phyloP scores from a whole-genome alignment of 1,140 invertebrate genomes.

The Anadara kagoshimensis region DNA sequence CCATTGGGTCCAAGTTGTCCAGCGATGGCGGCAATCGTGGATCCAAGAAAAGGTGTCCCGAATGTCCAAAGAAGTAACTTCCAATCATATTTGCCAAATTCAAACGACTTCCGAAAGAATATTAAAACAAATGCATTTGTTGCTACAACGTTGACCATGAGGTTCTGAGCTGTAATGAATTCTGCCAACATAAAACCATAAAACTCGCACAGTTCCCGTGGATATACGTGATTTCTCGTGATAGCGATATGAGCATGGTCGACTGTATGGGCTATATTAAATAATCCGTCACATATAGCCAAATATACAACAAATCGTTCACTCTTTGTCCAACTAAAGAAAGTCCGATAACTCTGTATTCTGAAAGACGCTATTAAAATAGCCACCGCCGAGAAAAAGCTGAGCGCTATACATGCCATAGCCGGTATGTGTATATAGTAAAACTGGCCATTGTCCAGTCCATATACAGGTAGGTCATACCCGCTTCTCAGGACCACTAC shows the following conservation, averaged over 20 bases:
- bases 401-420: constrained; percentile 29
- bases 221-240: constrained; percentile 28
- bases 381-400: constrained; percentile 16
- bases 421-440: constrained; percentile 37
- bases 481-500: not conserved
- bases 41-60: constrained; percentile 14
- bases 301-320: constrained; percentile 42
- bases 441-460: constrained; percentile 33
- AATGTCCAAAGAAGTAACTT: constrained; percentile 22
- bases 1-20: constrained; percentile 32
- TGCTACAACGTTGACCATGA: constrained; percentile 34
- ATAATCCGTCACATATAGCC: constrained; percentile 32
- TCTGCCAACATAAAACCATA: constrained; percentile 36
- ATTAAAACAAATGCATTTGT: constrained; percentile 36
- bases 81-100: constrained; percentile 32
- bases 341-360: constrained; percentile 20
- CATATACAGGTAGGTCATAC: constrained; percentile 32
- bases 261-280: constrained; percentile 28
- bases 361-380: constrained; percentile 23
- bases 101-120: constrained; percentile 24
- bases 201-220: constrained; percentile 25
- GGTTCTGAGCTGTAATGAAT: constrained; percentile 34
- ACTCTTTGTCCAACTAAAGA: constrained; percentile 36
- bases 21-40: constrained; percentile 7
- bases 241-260: constrained; percentile 37